A percentile compares a stretch with the other conserved stretches of the same genome.
Conservation (phyloP, 2,888 invertebrate species). For the Sclerodermus sp. region DNA sequence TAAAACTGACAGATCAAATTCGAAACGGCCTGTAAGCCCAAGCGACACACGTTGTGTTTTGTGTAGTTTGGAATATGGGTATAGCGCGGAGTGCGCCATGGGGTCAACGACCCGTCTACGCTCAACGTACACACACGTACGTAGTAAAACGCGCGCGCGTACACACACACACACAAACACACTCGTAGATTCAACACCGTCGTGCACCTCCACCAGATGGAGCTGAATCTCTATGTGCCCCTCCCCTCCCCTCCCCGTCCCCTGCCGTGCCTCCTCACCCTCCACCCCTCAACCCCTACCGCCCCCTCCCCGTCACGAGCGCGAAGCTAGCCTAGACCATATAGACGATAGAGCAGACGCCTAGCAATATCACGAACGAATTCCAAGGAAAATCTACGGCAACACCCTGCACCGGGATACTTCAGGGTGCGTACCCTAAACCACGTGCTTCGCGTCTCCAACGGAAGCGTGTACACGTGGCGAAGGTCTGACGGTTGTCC, state of each 20-base stretch:
- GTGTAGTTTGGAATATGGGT: slow-evolving; percentile 48
- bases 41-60: slow-evolving; percentile 43
- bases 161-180: slow-evolving; percentile 14
- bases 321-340: slow-evolving; percentile 37
- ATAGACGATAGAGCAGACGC: slow-evolving; percentile 16
- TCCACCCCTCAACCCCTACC: slow-evolving; percentile 17
- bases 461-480: no score
- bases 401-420: no score
- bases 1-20: slow-evolving; percentile 37
- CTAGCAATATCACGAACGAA: slow-evolving; percentile 30
- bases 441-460: no score
- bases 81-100: slow-evolving; percentile 46
- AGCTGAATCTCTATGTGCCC: slow-evolving; percentile 32
- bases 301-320: slow-evolving; percentile 5
- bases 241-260: slow-evolving; percentile 19
- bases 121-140: slow-evolving; percentile 31
- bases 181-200: slow-evolving; percentile 29
- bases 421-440: no score
- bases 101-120: slow-evolving; percentile 54
- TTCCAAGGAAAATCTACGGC: slow-evolving; percentile 13
- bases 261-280: slow-evolving; percentile 14
- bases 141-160: slow-evolving; percentile 9
- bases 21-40: slow-evolving; percentile 38
- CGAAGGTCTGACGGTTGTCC: no score
- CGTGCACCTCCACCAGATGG: slow-evolving; percentile 46